Evolutionary conservation across 2,888 invertebrate genomes (phyloP).

Genomic region (Lumbricus terrestris): DNA sequence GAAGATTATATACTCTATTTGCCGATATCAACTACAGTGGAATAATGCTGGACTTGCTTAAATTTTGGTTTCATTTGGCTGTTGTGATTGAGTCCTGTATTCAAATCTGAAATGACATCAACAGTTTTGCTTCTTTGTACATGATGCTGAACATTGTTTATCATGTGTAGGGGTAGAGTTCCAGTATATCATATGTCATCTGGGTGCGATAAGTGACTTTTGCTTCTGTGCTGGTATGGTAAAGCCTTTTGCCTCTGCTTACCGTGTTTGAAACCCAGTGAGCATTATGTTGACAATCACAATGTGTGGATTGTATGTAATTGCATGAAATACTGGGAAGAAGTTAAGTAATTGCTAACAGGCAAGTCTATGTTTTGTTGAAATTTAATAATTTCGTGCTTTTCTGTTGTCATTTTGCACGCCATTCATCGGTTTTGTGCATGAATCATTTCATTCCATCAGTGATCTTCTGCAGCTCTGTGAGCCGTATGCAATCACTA

Average conservation of each 20-base stretch:
- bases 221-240: not conserved
- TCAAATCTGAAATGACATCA: not conserved
- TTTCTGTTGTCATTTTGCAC: not conserved
- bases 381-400: not conserved
- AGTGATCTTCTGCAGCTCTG: not conserved
- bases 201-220: not conserved
- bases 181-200: not conserved
- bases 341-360: not conserved
- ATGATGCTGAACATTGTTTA: not conserved
- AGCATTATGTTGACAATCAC: not conserved
- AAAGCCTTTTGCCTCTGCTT: not conserved
- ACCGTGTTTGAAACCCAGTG: not conserved
- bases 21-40: not conserved
- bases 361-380: not conserved
- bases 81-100: not conserved
- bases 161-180: not conserved
- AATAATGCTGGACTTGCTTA: slow-evolving; percentile 3
- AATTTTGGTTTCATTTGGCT: not conserved
- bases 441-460: not conserved
- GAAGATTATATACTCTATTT: slow-evolving; percentile 3
- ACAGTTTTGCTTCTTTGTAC: not conserved
- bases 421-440: not conserved
- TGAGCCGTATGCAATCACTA: not conserved
- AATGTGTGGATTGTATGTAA: not conserved
- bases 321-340: not conserved